phyloP scores from a whole-genome alignment of 2,113 vertebrate genomes.

The Notiomystis cincta region DNA sequence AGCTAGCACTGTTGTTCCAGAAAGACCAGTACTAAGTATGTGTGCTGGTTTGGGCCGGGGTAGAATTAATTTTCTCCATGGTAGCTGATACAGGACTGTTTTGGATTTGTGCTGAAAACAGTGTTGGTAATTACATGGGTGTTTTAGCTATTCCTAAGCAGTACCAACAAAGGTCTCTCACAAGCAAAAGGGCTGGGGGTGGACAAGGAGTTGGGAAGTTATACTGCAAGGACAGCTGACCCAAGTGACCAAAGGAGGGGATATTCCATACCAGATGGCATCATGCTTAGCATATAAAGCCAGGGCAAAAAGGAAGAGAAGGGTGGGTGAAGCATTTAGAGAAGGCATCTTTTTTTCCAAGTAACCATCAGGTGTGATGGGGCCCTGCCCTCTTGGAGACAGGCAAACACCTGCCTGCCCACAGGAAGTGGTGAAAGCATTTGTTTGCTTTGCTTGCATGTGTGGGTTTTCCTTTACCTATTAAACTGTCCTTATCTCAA shows the following conservation, averaged over 20 bases:
- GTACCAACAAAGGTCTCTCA: neutral
- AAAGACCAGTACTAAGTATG: neutral
- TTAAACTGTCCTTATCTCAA: neutral
- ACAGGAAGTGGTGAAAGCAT: neutral
- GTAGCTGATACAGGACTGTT: neutral
- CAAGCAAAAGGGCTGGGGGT: neutral
- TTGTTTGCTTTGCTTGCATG: neutral
- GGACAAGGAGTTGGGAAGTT: neutral
- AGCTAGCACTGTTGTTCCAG: neutral
- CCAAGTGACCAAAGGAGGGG: neutral
- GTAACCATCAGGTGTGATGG: fast-evolving
- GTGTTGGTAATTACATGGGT: fast-evolving
- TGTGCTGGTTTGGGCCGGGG: neutral
- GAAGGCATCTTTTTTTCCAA: neutral
- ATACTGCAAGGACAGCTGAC: neutral
- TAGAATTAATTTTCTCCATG: neutral
- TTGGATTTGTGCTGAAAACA: neutral
- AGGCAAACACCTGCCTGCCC: neutral
- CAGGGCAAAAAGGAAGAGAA: neutral
- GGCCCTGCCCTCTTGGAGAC: neutral
- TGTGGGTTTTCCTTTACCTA: neutral
- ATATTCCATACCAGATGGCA: neutral
- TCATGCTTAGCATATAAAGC: neutral
- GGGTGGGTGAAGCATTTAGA: fast-evolving
- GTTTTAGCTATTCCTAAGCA: neutral